Base-by-base conservation (phyloP, 2,113 vertebrate species). In the Cyprinus carpio region DNA sequence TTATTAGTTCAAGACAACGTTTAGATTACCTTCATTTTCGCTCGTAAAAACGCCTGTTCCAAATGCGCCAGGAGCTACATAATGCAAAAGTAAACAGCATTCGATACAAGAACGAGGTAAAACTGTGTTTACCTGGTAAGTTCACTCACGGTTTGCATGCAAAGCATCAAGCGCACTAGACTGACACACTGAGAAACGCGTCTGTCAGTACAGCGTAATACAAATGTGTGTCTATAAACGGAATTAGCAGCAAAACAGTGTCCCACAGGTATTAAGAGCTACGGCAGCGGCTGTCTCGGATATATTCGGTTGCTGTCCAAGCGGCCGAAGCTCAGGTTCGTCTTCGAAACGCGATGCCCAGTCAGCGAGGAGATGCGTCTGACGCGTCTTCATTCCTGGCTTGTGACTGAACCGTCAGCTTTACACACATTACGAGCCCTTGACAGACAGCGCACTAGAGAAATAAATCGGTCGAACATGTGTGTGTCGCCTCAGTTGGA, bases 81-180 rank as follows among this genome's bases (percentile, higher is more conserved):
- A 16, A 65, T 81, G 34, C n/a, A 25, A 62, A 65, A 37, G 31
- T 60, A 49, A 81, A 65, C 25, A 46, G 54, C 20, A 34, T 25
- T 25, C 16, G 5, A 34, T 1, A 37, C 8, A 54, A 43, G 40
- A 82, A 34, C 8, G 46, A 54, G 31, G 25, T n/a, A 6, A 82
- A 81, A 54, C 49, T 29, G 18, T 80, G 77, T 81, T 83, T 83
- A 72, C 67, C 67, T 72, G 49, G 56, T 40, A 72, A 83, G 81
- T 83, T 83, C 29, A 72, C 81, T 29, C 11, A 10, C 43, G 46
- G 51, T 69, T 82, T 67, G 46, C 46, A 58, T 56, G 49, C 81
- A 83, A 51, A 67, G 29, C 81, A 25, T 71, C 81, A 71, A 31
- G 65, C 81, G 81, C 51, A 40, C 29, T 15, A 58, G 31, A 83